Evolutionary conservation across 2,797 vertebrate species (phyloP).

Genomic region (Liasis olivaceus): DNA sequence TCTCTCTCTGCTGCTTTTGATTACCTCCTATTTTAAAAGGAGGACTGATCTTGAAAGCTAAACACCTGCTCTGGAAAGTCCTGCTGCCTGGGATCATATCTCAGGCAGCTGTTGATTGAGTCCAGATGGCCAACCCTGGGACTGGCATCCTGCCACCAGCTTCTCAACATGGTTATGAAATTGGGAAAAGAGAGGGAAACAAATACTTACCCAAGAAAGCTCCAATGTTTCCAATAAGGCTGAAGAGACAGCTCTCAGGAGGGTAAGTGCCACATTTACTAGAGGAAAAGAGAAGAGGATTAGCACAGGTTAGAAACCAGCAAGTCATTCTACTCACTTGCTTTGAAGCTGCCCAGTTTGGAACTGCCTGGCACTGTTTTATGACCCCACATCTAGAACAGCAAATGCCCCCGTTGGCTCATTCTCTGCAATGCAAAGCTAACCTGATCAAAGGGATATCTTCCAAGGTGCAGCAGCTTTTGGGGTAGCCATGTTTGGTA

Average conservation of each 20-base stretch:
- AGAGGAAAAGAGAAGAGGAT: constrained; percentile 10
- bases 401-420: neutral
- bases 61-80: neutral
- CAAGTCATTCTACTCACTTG: neutral
- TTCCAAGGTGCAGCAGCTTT: constrained; percentile 90
- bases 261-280: constrained; percentile 92
- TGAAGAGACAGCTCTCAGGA: constrained; percentile 94
- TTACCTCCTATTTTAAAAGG: no score
- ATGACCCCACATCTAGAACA: neutral
- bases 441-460: constrained; percentile 93
- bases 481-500: constrained; percentile 84
- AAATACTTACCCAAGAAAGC: constrained; percentile 90
- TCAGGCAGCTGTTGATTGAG: neutral
- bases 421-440: neutral
- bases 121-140: neutral
- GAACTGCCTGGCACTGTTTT: neutral
- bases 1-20: neutral
- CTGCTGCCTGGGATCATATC: neutral
- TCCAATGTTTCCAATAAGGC: constrained; percentile 90
- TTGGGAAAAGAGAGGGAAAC: neutral
- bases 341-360: no score
- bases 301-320: neutral
- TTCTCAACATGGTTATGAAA: neutral
- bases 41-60: neutral
- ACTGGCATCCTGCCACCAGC: neutral